Evolutionary conservation across 1,140 invertebrate genomes (phyloP).

Genomic region (Saccostrea echinata): DNA sequence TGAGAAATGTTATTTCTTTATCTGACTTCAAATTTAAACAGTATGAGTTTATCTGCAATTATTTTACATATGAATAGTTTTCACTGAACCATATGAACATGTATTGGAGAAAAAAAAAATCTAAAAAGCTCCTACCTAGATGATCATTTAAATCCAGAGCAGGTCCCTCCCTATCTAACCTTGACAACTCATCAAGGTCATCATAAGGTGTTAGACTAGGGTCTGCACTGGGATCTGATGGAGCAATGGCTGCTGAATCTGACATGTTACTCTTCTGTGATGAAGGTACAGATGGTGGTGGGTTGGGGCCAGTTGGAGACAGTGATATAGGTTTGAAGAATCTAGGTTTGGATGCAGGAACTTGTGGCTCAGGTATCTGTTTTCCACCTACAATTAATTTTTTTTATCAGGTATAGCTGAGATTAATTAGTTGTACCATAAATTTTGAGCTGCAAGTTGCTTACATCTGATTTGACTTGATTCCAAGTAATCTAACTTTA

Average conservation of each 20-base stretch:
- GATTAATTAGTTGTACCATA: too few species aligned
- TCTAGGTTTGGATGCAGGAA: constrained; percentile 56
- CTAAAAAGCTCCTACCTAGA: not conserved
- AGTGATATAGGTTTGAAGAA: constrained; percentile 59
- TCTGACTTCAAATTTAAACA: too few species aligned
- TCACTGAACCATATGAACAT: not conserved
- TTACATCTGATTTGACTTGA: too few species aligned
- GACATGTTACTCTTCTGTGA: not conserved
- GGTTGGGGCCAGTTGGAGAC: constrained; percentile 42
- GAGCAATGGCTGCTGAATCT: constrained; percentile 73
- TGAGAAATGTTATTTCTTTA: too few species aligned
- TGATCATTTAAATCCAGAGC: constrained; percentile 49
- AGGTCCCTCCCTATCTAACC: constrained; percentile 57
- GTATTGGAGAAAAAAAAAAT: not conserved
- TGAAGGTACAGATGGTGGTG: constrained; percentile 57
- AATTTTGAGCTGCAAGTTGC: too few species aligned
- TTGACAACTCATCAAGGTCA: constrained; percentile 65
- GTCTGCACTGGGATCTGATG: constrained; percentile 63
- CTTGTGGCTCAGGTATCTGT: constrained; percentile 49
- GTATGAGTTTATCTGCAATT: not conserved
- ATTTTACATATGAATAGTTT: not conserved
- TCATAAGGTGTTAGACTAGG: constrained; percentile 59
- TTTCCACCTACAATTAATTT: not conserved
- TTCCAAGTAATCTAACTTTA: too few species aligned
- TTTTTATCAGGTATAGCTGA: not conserved